Evolutionary conservation across 1,140 invertebrate genomes (phyloP).

Genomic region (Euwallacea similis): DNA sequence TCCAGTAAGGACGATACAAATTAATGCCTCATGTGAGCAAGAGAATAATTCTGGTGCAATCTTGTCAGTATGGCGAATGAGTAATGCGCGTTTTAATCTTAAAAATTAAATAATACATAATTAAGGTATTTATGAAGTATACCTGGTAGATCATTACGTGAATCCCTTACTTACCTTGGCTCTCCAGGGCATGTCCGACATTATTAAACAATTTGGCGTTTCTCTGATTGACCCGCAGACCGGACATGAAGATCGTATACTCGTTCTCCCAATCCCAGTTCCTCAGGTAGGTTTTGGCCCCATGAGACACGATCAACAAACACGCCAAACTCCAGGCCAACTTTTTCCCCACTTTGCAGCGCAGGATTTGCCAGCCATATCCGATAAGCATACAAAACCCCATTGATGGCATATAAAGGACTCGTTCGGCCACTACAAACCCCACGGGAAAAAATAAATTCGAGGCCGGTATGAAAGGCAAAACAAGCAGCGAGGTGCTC

Average conservation of each 20-base stretch:
- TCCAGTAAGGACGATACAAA: background rate
- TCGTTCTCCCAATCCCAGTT: conserved; percentile 93
- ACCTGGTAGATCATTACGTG: background rate
- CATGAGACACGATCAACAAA: conserved; percentile 73
- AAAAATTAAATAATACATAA: no score
- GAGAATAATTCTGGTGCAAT: conserved; percentile 8
- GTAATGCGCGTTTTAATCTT: no score
- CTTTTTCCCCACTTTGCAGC: conserved; percentile 61
- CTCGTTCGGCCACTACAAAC: conserved; percentile 94
- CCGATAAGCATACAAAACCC: conserved; percentile 93
- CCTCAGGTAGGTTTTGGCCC: conserved; percentile 79
- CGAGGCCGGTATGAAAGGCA: conserved; percentile 94
- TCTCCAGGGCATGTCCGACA: conserved; percentile 92
- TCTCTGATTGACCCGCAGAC: conserved; percentile 83
- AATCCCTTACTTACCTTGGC: conserved; percentile 68
- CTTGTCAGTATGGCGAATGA: no score
- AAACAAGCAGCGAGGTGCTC: conserved; percentile 80
- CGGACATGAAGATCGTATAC: conserved; percentile 91
- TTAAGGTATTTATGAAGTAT: background rate
- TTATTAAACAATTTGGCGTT: conserved; percentile 98
- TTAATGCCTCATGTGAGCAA: conserved; percentile 27
- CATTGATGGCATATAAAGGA: conserved; percentile 97
- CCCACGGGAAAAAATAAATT: conserved; percentile 98
- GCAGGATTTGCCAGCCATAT: conserved; percentile 67
- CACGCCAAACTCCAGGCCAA: conserved; percentile 65